phyloP scores from a whole-genome alignment of 2,888 invertebrate species.

The Liodrosophila aerea region DNA sequence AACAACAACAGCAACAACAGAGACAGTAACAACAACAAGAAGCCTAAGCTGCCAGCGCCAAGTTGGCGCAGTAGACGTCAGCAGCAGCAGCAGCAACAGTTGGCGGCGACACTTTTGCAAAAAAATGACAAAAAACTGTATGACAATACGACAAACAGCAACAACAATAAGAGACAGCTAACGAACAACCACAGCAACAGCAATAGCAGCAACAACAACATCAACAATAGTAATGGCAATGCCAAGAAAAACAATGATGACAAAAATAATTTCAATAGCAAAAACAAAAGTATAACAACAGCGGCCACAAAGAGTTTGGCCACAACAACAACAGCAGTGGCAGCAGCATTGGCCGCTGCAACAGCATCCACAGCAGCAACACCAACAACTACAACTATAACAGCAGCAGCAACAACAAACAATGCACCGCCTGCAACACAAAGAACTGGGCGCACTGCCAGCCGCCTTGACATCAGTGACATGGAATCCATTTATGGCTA shows the following conservation, averaged over 20 bases:
- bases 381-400: constrained; percentile 18
- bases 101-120: constrained; percentile 37
- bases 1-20: constrained; percentile 30
- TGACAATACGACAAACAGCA: constrained; percentile 60
- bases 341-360: constrained; percentile 15
- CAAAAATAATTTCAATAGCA: constrained; percentile 67
- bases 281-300: constrained; percentile 66
- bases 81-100: constrained; percentile 30
- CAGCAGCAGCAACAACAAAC: constrained; percentile 45
- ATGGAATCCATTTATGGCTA: constrained; percentile 83
- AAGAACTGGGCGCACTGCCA: constrained; percentile 73
- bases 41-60: constrained; percentile 72
- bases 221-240: constrained; percentile 36
- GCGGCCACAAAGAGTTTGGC: constrained; percentile 40
- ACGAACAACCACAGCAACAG: constrained; percentile 44
- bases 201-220: constrained; percentile 38
- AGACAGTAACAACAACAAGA: constrained; percentile 23
- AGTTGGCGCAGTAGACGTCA: constrained; percentile 70
- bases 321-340: constrained; percentile 30
- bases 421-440: constrained; percentile 48
- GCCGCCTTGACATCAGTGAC: constrained; percentile 80
- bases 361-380: constrained; percentile 27
- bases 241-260: constrained; percentile 60
- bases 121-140: constrained; percentile 71
- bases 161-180: constrained; percentile 61